Percentiles rank a stretch among this genome's conserved stretches.
These are phyloP conservation scores for Bos indicus DNA, from an alignment of 2,113 vertebrate genomes.

Conservation along the genomic window DNA sequence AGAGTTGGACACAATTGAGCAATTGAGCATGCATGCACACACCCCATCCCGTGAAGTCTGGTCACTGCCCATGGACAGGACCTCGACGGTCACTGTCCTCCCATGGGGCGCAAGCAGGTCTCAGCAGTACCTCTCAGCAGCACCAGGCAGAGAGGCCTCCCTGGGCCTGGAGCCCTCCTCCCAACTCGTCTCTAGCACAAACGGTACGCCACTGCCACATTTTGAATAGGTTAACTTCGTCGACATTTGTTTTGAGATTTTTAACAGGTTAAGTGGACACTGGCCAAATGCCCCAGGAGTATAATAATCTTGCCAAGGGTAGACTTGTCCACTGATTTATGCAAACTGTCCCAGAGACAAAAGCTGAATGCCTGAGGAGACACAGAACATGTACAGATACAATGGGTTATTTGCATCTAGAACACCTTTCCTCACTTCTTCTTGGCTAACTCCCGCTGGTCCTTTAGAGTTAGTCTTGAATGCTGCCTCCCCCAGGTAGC, in stretches of 20 bases:
- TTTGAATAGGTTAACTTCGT: background rate
- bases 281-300: background rate
- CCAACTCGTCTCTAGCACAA: background rate
- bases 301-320: background rate
- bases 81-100: background rate
- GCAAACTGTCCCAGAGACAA: background rate
- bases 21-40: background rate
- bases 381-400: background rate
- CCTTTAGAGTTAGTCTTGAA: background rate
- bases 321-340: background rate
- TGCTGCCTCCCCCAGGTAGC: background rate
- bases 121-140: background rate
- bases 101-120: background rate
- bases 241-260: background rate
- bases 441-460: background rate
- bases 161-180: background rate
- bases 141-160: background rate
- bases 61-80: too few species aligned
- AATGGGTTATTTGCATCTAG: rapidly evolving
- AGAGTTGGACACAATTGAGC: background rate
- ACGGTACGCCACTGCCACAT: rapidly evolving
- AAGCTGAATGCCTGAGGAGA: background rate
- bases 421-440: background rate
- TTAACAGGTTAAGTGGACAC: background rate
- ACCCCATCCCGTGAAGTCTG: rapidly evolving